phyloP scores from a whole-genome alignment of 2,113 vertebrate species.

The Nestor notabilis region DNA sequence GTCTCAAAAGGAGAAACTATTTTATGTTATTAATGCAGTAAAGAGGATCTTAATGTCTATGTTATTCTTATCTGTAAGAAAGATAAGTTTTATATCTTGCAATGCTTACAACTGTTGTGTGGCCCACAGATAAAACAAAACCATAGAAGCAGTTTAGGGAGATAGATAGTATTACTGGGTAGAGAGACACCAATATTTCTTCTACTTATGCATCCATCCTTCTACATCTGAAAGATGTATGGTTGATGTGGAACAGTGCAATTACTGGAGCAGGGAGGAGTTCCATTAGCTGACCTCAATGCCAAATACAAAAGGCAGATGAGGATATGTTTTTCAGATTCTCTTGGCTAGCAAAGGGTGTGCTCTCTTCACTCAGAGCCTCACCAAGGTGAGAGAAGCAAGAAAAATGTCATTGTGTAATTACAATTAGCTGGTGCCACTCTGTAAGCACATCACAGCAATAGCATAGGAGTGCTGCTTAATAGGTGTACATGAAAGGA shows the following conservation, averaged over 20 bases:
- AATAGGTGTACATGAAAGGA: background rate
- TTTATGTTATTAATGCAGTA: constrained; percentile 5
- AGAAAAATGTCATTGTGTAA: background rate
- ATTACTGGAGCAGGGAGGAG: background rate
- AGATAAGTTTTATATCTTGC: background rate
- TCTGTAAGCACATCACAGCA: background rate
- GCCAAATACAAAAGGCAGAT: background rate
- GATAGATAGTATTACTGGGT: background rate
- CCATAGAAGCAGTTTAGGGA: background rate
- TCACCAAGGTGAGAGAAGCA: background rate
- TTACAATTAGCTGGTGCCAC: background rate
- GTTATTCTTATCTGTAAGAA: background rate
- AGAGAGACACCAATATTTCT: background rate
- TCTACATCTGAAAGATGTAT: background rate
- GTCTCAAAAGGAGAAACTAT: constrained; percentile 33
- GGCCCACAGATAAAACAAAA: background rate
- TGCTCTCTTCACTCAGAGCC: background rate
- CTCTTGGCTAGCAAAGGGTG: background rate
- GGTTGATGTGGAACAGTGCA: background rate
- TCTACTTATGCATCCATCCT: background rate
- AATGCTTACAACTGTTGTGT: background rate
- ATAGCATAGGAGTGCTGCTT: background rate
- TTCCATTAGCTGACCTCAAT: background rate
- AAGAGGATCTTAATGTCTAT: constrained; percentile 12
- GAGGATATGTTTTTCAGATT: background rate